A percentile compares a stretch with the other conserved stretches of the same genome.
phyloP scores from a whole-genome alignment of 2,113 vertebrate genomes.

The Calcarius ornatus region DNA sequence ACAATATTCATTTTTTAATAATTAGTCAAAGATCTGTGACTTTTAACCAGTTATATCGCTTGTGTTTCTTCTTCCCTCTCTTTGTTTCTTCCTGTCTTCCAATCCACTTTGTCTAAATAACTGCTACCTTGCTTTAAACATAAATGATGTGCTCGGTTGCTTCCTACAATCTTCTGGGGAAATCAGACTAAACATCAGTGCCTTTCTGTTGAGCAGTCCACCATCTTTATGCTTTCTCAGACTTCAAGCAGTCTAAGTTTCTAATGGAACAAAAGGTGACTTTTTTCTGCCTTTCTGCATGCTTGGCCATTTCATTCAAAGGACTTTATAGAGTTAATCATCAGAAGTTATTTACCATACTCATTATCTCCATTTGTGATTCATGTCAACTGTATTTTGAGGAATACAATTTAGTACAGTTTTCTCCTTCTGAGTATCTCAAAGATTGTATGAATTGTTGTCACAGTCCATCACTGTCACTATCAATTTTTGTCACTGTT shows the following conservation, averaged over 20 bases:
- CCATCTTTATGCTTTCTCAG: constrained; percentile 99
- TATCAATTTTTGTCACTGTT: neutral
- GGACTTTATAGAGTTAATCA: constrained; percentile 19
- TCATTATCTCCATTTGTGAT: neutral
- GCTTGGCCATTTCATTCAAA: constrained; percentile 58
- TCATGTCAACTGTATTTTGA: neutral
- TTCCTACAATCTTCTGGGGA: constrained; percentile 75
- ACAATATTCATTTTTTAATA: neutral
- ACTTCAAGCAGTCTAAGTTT: constrained; percentile 98
- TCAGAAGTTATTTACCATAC: constrained; percentile 21
- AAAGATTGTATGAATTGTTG: neutral
- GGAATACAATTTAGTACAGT: neutral
- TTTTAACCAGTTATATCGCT: constrained; percentile 72
- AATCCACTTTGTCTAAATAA: constrained; percentile 72
- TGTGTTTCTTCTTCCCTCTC: constrained; percentile 75
- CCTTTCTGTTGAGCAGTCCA: constrained; percentile 95
- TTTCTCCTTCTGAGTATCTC: neutral
- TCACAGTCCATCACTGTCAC: neutral
- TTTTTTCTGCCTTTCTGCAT: constrained; percentile 80
- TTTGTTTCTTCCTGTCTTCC: constrained; percentile 58
- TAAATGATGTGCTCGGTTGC: constrained; percentile 67
- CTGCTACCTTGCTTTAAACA: constrained; percentile 72
- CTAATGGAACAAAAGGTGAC: constrained; percentile 93
- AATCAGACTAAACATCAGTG: constrained; percentile 88
- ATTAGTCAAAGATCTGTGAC: constrained; percentile 35